Percentiles rank a stretch among this genome's conserved stretches.
phyloP scores from a whole-genome alignment of 1,140 invertebrate genomes.

The Melanaphis sacchari region DNA sequence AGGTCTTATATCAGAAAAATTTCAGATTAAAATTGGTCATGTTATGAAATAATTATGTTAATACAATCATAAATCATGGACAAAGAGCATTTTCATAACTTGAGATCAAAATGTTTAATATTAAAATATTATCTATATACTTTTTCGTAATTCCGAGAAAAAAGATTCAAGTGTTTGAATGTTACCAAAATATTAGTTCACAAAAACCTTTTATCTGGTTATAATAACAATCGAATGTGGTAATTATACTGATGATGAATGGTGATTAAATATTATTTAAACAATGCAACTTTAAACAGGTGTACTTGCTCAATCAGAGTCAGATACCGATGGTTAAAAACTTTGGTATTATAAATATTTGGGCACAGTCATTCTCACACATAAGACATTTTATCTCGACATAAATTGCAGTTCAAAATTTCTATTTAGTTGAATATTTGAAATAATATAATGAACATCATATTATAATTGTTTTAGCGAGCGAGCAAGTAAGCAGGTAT shows the following conservation, averaged over 20 bases:
- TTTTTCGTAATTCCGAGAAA: neutral
- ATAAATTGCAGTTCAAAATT: neutral
- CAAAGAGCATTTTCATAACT: neutral
- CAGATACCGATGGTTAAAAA: neutral
- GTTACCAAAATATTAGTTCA: neutral
- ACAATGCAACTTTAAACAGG: neutral
- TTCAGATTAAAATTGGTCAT: neutral
- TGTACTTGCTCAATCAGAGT: neutral
- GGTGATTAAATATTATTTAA: neutral
- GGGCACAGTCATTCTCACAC: neutral
- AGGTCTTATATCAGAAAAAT: neutral
- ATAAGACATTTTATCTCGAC: neutral
- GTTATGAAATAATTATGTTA: neutral
- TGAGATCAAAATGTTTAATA: neutral
- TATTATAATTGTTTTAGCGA: neutral
- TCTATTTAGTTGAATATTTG: neutral
- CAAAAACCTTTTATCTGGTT: neutral
- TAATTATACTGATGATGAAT: neutral
- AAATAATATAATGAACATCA: neutral
- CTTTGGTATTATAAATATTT: neutral
- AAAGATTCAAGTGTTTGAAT: neutral
- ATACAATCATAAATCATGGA: neutral
- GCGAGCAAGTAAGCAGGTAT: neutral
- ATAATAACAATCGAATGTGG: neutral
- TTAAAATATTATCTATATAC: no score